These are phyloP conservation scores for Cnemophilus loriae DNA, from an alignment of 2,113 vertebrate genomes.

Conservation along the genomic window DNA sequence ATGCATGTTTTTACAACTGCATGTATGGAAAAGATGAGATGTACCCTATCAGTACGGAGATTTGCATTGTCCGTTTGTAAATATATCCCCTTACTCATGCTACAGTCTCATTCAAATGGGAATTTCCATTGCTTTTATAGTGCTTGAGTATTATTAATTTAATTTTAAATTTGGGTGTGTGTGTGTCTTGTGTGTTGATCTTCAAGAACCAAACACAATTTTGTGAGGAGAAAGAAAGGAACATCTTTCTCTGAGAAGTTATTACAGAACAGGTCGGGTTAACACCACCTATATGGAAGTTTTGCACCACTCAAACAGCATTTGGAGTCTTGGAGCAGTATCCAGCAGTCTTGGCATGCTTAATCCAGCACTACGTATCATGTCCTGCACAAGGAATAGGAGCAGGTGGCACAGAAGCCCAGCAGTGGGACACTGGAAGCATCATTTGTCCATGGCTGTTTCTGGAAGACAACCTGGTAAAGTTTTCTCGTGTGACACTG, in stretches of 20 bases:
- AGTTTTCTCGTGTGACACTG: accelerated
- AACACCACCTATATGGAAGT: neutral
- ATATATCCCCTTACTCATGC: neutral
- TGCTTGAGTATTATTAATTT: neutral
- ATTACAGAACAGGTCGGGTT: neutral
- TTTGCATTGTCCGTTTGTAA: neutral
- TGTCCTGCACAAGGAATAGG: neutral
- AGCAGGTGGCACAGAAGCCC: neutral
- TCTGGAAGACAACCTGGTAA: neutral
- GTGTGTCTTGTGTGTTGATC: neutral
- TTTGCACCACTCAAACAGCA: neutral
- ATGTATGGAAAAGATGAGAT: neutral
- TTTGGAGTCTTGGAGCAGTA: neutral
- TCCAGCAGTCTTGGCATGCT: neutral
- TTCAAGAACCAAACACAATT: neutral
- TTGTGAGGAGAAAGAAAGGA: neutral
- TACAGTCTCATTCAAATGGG: neutral
- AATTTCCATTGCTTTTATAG: neutral
- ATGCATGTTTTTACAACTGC: neutral
- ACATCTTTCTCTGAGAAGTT: neutral
- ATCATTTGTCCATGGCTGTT: neutral
- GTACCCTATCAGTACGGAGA: neutral
- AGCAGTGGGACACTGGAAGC: neutral
- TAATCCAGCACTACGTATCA: neutral
- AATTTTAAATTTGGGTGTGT: neutral